Evolutionary conservation across 37 sponge, comb jelly and placozoan species (phyloP).

Genomic region (Cladorhizidae sp.): DNA sequence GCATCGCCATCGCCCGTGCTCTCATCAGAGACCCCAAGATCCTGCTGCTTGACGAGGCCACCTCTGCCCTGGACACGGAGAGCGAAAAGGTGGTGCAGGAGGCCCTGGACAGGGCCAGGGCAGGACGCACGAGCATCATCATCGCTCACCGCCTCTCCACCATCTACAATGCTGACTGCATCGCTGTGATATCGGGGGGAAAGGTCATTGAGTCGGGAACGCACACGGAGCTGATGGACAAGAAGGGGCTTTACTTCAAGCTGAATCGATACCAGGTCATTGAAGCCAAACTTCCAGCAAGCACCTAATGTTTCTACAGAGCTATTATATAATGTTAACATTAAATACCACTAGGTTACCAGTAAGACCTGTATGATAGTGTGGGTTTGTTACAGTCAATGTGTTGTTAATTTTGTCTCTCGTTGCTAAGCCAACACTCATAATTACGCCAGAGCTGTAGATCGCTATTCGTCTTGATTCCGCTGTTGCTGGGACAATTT

Average conservation of each 20-base stretch:
- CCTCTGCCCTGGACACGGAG: conserved; percentile 84
- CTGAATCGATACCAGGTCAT: conserved; percentile 65
- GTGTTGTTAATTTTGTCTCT: no score
- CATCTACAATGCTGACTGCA: conserved; percentile 83
- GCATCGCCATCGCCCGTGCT: conserved; percentile 84
- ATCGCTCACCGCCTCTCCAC: conserved; percentile 93
- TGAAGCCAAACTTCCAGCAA: neutral
- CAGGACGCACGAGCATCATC: conserved; percentile 84
- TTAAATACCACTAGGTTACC: no score
- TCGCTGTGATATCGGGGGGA: conserved; percentile 79
- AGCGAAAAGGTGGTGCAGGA: conserved; percentile 89
- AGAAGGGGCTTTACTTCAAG: conserved; percentile 77
- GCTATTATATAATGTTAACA: no score
- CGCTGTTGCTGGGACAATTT: no score
- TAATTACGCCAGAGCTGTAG: no score
- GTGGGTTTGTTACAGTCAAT: no score
- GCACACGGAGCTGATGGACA: conserved; percentile 69
- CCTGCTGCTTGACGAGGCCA: conserved; percentile 84
- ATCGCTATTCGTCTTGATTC: no score
- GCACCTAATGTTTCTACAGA: no score
- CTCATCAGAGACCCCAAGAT: conserved; percentile 78
- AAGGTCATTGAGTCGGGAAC: conserved; percentile 64
- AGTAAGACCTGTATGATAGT: no score
- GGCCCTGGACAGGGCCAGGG: conserved; percentile 83
- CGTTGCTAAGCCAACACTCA: no score